Evolutionary conservation across 2,888 invertebrate species (phyloP), one percentile per base, ranked within the genome.

Genomic region (Fissipunctia ypsillon): DNA sequence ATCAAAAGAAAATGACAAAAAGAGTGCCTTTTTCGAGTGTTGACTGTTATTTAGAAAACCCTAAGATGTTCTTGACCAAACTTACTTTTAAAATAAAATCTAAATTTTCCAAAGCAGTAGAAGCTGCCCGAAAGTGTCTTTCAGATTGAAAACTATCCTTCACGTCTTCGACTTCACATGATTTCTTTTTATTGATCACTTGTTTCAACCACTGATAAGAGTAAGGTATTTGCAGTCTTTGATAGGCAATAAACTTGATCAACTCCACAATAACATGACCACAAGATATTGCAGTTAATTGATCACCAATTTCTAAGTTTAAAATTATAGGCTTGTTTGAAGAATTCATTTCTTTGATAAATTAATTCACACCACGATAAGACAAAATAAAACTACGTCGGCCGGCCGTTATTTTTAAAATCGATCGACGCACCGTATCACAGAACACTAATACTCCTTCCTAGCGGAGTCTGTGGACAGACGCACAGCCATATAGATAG

Each of bases 221-320:
- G 81, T 96, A 96, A 0, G 96, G 96, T 87, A 96, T 96, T 90
- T 96, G 97, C 56, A 96, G 91, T 89, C 96, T 96, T 89, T 97
- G 97, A 91, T 97, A 97, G 0, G 95, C 92, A 59, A 97, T 91
- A 84, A 96, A 96, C 89, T 97, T 97, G 59, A 97, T 91, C 77
- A 97, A 88, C 91, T 97, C 97, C 38, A 96, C 96, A 64, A 97
- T 92, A 63, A 97, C 91, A 80, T 96, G 95, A 7, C 97, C 96
- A 90, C 97, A 97, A 28, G 97, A 96, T 88, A 96, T 94, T 50
- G 96, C 94, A 50, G 97, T 97, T 84, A 97, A 88, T 86, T 96
- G 94, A 85, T 97, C 96, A 59, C 95, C 95, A 75, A 97, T 94
- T 65, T 94, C 91, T 81, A 97, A 89, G 81, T 94, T 88, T 70